Evolutionary conservation across 2,888 invertebrate species (phyloP).

Genomic region (Bimastos eiseni): DNA sequence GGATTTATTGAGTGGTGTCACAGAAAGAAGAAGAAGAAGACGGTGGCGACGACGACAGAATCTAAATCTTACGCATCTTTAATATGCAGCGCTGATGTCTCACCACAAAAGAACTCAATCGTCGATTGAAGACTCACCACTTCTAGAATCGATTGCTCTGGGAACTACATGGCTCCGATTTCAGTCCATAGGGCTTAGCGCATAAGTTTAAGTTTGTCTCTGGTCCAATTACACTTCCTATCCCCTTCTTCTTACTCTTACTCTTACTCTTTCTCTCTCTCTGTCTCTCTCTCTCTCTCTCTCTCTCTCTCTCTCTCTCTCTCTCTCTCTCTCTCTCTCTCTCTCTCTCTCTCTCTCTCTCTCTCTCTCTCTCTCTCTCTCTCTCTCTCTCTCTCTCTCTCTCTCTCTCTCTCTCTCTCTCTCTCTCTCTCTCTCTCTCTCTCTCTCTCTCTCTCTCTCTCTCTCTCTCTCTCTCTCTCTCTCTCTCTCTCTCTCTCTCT

Average conservation of each 20-base stretch:
- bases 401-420: too few relatives aligned
- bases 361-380: slow-evolving; percentile 25
- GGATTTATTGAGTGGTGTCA: background rate
- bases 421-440: too few relatives aligned
- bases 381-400: too few relatives aligned
- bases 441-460: too few relatives aligned
- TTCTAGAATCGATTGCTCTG: background rate
- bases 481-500: too few relatives aligned
- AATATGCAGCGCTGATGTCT: background rate
- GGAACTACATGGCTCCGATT: background rate
- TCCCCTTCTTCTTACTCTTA: background rate
- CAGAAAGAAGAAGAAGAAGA: background rate
- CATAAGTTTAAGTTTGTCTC: background rate
- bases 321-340: background rate
- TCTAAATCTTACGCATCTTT: background rate
- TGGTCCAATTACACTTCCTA: background rate
- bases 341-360: too few relatives aligned
- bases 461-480: too few relatives aligned
- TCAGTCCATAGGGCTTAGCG: background rate
- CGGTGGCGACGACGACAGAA: background rate
- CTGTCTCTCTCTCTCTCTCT: slow-evolving; percentile 30
- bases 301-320: background rate
- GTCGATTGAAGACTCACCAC: too few relatives aligned
- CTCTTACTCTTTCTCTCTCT: slow-evolving; percentile 21
- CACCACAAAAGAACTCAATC: too few relatives aligned